Evolutionary conservation across 2,888 invertebrate genomes (phyloP), one percentile per base, ranked within the genome.

Genomic region (Lathronympha strigana): DNA sequence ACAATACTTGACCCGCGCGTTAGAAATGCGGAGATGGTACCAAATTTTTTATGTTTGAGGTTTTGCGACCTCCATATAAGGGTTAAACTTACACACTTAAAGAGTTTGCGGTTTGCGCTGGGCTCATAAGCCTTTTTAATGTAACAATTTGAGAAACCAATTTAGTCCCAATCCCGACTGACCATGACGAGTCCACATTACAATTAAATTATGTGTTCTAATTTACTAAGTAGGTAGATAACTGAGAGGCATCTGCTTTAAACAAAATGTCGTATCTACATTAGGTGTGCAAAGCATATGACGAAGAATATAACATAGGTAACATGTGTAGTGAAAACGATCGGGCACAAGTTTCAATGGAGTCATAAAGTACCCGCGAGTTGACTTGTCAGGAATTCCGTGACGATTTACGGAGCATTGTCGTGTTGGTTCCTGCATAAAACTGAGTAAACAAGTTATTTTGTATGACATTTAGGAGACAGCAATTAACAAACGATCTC

Each of bases 21-120:
- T 87, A 88, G 86, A 87, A 85, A 84, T 87, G 85, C 78, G 79
- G 76, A 74, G 71, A 73, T 68, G 73, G 76, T 82, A 80, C 81
- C 82, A 88, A 89, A 89, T 88, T 89, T 86, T 87, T 82, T 72
- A 77, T 67, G 74, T 76, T 82, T 87, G 88, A 86, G 87, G 87
- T 90, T 88, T 86, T 72, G 86, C 77, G 83, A 86, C 83, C 81
- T 75, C 79, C 80, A 74, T 81, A 79, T 79, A 78, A 78, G 76
- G 74, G 73, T 71, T 75, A 69, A 57, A 31, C 43, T 57, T 40
- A 45, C 57, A 57, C 43, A 31, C 19, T 31, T 45, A 45, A 31
- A 31, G 57, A 19, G n/a, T 31, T 31, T 45, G 57, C 31, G 31
- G 43, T 21, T 47, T n/a, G 28, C 8, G 28, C 13, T 43, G 40